phyloP scores from a whole-genome alignment of 1,140 invertebrate genomes.

The Zaprionus africanus region DNA sequence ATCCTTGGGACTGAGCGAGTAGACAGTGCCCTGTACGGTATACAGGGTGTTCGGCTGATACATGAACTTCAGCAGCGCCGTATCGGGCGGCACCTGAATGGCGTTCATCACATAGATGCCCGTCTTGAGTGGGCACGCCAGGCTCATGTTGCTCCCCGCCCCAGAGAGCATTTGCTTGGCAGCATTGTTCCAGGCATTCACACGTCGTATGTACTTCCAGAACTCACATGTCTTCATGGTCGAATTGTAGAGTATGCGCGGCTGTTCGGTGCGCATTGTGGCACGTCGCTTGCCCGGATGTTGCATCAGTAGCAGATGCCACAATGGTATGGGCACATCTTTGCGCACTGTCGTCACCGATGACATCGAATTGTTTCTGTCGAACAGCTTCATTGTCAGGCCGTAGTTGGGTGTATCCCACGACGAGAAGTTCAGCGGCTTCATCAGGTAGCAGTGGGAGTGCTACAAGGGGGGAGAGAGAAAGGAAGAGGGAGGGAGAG shows the following conservation, averaged over 20 bases:
- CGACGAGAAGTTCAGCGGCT: slow-evolving; percentile 38
- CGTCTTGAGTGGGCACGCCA: slow-evolving; percentile 63
- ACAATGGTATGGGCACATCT: slow-evolving; percentile 64
- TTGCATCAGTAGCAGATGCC: slow-evolving; percentile 65
- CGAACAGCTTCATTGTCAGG: slow-evolving; percentile 47
- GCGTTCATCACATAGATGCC: slow-evolving; percentile 71
- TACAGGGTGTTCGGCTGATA: slow-evolving; percentile 75
- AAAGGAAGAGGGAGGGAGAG: neutral
- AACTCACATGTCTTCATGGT: slow-evolving; percentile 72
- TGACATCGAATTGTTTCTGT: slow-evolving; percentile 66
- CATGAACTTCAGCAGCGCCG: slow-evolving; percentile 71
- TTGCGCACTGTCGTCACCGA: slow-evolving; percentile 66
- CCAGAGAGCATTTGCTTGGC: slow-evolving; percentile 62
- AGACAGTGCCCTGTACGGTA: slow-evolving; percentile 61
- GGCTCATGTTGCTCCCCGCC: slow-evolving; percentile 68
- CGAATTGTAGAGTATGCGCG: slow-evolving; percentile 66
- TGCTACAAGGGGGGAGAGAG: neutral
- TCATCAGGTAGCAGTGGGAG: slow-evolving; percentile 63
- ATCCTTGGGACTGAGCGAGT: slow-evolving; percentile 52
- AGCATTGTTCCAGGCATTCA: slow-evolving; percentile 67
- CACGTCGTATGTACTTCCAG: slow-evolving; percentile 67
- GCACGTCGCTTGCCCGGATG: slow-evolving; percentile 33
- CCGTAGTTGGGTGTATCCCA: slow-evolving; percentile 67
- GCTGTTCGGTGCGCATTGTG: slow-evolving; percentile 24
- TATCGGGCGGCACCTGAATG: slow-evolving; percentile 72